These are phyloP conservation scores for Agrotis exclamationis DNA, from an alignment of 2,888 invertebrate species.

Conservation along the genomic window DNA sequence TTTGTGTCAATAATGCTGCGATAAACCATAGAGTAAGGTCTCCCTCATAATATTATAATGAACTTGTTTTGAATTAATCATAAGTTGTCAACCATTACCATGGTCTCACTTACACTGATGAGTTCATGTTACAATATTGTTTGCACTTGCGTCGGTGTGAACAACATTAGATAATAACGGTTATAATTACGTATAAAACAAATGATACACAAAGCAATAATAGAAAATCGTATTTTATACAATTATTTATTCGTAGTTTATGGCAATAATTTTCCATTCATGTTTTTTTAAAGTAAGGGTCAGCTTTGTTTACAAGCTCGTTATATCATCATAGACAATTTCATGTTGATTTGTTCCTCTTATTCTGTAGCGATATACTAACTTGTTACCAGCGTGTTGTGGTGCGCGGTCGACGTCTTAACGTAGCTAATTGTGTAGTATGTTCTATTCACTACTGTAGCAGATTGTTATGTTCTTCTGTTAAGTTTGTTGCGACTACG, in stretches of 20 bases:
- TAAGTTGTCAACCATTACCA: constrained; percentile 6
- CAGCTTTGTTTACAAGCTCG: not conserved
- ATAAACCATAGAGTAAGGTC: constrained; percentile 5
- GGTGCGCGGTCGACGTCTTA: not conserved
- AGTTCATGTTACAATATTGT: not conserved
- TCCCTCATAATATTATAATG: constrained; percentile 5
- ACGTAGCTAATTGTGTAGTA: constrained; percentile 24
- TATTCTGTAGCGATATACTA: not conserved
- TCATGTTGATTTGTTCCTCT: constrained; percentile 9
- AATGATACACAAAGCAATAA: constrained; percentile 19
- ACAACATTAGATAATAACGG: not conserved
- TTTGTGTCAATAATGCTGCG: constrained; percentile 8
- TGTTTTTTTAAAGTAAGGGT: not conserved
- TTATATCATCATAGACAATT: not conserved
- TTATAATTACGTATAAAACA: not conserved
- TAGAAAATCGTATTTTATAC: not conserved
- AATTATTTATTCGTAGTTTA: not conserved
- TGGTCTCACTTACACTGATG: constrained; percentile 6
- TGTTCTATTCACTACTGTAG: constrained; percentile 29
- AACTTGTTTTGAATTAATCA: constrained; percentile 18
- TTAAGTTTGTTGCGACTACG: constrained; percentile 42
- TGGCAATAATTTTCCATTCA: not conserved
- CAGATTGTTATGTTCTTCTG: constrained; percentile 34
- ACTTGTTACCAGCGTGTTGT: not conserved
- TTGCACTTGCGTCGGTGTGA: not conserved